Conservation (phyloP, 92 coral and sea anemone species). For the Palythoa heliodiscus region DNA sequence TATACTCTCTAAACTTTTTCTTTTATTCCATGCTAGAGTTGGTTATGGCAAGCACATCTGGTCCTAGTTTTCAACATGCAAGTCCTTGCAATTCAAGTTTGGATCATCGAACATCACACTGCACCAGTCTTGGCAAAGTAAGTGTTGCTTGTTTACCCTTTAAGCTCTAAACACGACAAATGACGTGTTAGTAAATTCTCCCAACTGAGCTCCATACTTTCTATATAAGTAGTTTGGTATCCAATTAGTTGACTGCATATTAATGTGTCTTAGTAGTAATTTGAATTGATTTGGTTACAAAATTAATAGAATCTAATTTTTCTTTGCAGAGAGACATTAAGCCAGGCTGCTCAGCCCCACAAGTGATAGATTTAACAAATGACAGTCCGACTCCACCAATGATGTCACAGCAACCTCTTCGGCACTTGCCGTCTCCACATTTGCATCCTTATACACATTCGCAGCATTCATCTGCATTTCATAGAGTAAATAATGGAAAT, state of each 20-base stretch:
- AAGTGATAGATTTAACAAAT: conserved; percentile 75
- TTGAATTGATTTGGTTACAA: not conserved
- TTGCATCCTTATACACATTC: conserved; percentile 35
- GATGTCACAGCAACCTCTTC: conserved; percentile 83
- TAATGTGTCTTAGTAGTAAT: not conserved
- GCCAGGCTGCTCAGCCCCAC: conserved; percentile 61
- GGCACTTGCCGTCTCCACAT: conserved; percentile 75
- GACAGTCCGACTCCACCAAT: conserved; percentile 64
- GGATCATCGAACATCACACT: conserved; percentile 25
- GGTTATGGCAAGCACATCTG: conserved; percentile 38
- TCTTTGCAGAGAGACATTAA: conserved; percentile 72
- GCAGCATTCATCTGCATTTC: conserved; percentile 85
- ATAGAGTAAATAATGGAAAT: conserved; percentile 71
- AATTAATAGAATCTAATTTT: not conserved
- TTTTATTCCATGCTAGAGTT: not conserved
- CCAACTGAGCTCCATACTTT: no score
- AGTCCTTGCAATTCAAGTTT: conserved; percentile 24
- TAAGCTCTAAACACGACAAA: no score
- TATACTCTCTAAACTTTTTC: not conserved
- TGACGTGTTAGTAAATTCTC: no score
- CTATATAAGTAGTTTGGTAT: not conserved
- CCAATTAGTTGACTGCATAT: not conserved
- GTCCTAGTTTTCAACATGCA: conserved; percentile 35
- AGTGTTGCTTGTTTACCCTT: not conserved
- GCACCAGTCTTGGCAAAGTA: conserved; percentile 24